Conservation (phyloP, 2,113 vertebrate species). For the Myodes glareolus region DNA sequence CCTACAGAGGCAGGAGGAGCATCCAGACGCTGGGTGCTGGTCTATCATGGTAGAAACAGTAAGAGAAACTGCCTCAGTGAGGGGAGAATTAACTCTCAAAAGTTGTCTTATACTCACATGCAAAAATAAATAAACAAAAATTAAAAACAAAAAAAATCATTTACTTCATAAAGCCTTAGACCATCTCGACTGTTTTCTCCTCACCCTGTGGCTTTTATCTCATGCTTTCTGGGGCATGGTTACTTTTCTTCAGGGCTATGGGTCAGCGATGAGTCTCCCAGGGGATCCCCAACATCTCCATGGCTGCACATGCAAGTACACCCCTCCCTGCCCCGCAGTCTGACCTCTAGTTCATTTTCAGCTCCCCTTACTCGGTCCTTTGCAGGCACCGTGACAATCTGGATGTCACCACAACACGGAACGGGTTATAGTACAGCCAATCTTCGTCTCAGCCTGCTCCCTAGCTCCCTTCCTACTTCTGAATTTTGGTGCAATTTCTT, state of each 20-base stretch:
- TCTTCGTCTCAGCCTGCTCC: not conserved
- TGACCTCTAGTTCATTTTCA: accelerated
- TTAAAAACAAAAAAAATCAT: not conserved
- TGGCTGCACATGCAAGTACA: not conserved
- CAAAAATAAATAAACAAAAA: not conserved
- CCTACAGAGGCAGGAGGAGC: not conserved
- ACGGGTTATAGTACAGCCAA: not conserved
- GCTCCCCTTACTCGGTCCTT: not conserved
- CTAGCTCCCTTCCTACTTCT: not conserved
- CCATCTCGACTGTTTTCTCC: not conserved
- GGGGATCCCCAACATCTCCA: not conserved
- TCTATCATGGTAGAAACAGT: not conserved
- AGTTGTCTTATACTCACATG: not conserved
- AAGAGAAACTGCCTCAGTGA: not conserved
- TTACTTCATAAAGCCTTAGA: not conserved
- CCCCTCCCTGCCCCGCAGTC: not conserved
- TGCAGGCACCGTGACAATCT: not conserved
- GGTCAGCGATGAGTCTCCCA: accelerated
- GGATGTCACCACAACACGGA: not conserved
- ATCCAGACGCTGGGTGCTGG: not conserved
- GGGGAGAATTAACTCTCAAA: not conserved
- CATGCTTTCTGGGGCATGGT: not conserved
- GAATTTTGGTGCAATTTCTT: not conserved
- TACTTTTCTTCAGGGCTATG: not conserved
- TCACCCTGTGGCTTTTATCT: not conserved